phyloP scores from a whole-genome alignment of 2,113 vertebrate species.

The Phoxinus phoxinus region DNA sequence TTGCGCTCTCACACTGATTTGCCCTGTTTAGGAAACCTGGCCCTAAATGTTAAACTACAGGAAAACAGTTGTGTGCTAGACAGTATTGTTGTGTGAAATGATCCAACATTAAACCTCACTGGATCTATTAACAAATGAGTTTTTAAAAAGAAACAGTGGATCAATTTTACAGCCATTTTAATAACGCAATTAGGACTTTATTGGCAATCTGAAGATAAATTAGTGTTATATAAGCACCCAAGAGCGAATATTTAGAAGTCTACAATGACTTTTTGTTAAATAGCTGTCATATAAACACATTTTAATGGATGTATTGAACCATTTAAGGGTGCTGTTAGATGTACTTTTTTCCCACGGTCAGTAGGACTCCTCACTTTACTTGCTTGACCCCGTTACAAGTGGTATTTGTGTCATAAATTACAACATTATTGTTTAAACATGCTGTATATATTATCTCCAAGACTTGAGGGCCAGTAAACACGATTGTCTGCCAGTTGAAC shows the following conservation, averaged over 20 bases:
- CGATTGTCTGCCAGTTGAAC: neutral
- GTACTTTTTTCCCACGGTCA: neutral
- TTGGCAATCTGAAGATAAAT: neutral
- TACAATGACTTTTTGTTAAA: neutral
- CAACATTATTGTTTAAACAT: neutral
- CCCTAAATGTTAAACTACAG: neutral
- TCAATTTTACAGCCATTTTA: neutral
- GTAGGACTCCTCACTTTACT: neutral
- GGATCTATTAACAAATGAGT: neutral
- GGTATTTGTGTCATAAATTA: slow-evolving; percentile 5
- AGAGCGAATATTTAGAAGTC: slow-evolving; percentile 5
- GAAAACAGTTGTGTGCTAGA: neutral
- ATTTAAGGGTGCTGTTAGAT: neutral
- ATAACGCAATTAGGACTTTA: neutral
- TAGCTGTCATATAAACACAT: neutral
- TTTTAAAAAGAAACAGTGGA: neutral
- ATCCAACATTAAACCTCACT: neutral
- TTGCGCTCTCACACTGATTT: too few species aligned
- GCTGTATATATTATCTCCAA: neutral
- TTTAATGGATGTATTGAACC: neutral
- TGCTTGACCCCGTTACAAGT: neutral
- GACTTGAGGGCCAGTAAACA: slow-evolving; percentile 4
- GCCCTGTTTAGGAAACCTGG: too few species aligned
- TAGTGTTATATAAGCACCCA: neutral
- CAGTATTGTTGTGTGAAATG: neutral